A percentile compares a stretch with the other conserved stretches of the same genome.
Evolutionary conservation across 2,797 vertebrate species (phyloP).

Genomic region (Tragelaphus oryx): DNA sequence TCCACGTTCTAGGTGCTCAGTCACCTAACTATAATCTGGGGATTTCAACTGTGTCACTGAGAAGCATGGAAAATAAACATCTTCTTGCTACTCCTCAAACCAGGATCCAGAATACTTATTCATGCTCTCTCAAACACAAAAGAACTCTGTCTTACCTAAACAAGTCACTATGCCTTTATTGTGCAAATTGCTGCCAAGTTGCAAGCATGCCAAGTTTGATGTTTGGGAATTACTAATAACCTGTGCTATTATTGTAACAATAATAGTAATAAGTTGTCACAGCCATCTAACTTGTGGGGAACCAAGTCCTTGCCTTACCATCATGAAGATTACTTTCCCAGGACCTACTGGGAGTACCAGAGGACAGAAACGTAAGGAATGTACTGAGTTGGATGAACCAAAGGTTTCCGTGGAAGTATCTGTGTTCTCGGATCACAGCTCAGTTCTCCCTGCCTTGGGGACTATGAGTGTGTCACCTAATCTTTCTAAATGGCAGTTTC

Average conservation of each 20-base stretch:
- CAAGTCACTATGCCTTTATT: neutral
- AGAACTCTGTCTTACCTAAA: neutral
- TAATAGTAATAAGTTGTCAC: neutral
- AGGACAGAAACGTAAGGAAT: neutral
- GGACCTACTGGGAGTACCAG: neutral
- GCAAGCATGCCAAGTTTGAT: neutral
- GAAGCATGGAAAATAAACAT: slow-evolving; percentile 18
- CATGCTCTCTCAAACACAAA: neutral
- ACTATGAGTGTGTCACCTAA: neutral
- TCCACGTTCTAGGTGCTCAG: neutral
- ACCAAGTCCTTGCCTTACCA: neutral
- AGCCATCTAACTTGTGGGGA: neutral
- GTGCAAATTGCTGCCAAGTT: neutral
- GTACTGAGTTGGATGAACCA: rapidly evolving
- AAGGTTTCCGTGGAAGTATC: neutral
- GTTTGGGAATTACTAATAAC: neutral
- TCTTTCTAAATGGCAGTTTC: neutral
- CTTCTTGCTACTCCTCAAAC: neutral
- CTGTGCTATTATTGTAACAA: neutral
- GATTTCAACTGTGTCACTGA: neutral
- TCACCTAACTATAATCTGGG: neutral
- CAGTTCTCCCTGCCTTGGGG: neutral
- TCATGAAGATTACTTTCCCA: neutral
- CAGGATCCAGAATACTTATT: neutral
- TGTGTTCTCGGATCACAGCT: neutral